Evolutionary conservation across 2,113 vertebrate species (phyloP).

Genomic region (Charina bottae): DNA sequence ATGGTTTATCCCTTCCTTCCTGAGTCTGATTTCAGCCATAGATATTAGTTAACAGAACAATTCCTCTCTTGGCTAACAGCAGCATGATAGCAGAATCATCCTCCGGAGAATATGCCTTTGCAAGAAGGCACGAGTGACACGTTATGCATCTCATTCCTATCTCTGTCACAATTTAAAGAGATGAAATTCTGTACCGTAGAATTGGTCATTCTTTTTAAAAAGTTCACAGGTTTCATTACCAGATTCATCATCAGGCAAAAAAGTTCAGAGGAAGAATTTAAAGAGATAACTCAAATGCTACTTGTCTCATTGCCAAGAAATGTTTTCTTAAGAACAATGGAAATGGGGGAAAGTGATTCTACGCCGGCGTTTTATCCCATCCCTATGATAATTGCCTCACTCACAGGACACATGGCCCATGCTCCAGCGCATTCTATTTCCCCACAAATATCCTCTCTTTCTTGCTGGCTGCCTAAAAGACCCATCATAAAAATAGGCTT

Average conservation of each 20-base stretch:
- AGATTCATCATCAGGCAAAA: background rate
- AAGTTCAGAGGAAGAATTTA: background rate
- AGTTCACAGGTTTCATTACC: background rate
- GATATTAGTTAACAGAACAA: background rate
- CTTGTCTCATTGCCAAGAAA: background rate
- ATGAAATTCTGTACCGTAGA: background rate
- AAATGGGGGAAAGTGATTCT: too few species aligned
- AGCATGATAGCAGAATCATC: background rate
- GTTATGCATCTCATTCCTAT: background rate
- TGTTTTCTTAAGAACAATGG: too few species aligned
- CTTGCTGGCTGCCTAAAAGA: too few species aligned
- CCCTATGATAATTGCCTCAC: too few species aligned
- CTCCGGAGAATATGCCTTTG: background rate
- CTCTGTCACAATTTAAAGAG: background rate
- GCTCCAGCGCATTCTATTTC: too few species aligned
- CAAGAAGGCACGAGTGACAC: background rate
- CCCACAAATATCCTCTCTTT: too few species aligned
- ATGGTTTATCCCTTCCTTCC: background rate
- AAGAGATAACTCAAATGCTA: background rate
- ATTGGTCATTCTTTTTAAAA: background rate
- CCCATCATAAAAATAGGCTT: too few species aligned
- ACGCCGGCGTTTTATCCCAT: too few species aligned
- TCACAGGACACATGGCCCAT: too few species aligned
- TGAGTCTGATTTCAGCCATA: background rate
- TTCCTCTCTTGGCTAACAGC: background rate